phyloP scores from a whole-genome alignment of 2,113 vertebrate species.

The Cariama cristata region DNA sequence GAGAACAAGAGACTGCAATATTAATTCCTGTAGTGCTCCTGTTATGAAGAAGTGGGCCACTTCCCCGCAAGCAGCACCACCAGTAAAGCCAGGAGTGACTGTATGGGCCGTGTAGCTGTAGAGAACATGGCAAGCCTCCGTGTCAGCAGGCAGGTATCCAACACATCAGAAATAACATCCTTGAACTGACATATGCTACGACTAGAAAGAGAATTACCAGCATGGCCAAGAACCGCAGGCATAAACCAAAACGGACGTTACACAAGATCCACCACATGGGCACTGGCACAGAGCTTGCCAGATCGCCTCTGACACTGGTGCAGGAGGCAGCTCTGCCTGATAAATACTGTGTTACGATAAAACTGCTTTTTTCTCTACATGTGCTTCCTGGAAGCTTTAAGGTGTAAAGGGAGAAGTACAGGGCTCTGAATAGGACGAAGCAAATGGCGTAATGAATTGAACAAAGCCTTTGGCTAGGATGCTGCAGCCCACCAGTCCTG shows the following conservation, averaged over 20 bases:
- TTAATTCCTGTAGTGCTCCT: neutral
- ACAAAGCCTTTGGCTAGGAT: neutral
- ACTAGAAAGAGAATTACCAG: neutral
- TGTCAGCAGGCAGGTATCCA: neutral
- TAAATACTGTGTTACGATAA: neutral
- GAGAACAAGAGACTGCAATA: neutral
- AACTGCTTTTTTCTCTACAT: neutral
- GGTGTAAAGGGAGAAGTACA: neutral
- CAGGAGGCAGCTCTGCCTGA: neutral
- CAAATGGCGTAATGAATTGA: neutral
- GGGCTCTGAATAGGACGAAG: neutral
- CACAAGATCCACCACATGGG: neutral
- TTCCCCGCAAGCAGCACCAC: neutral
- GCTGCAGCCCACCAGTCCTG: neutral
- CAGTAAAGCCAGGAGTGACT: neutral
- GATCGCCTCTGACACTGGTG: neutral
- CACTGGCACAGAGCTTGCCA: neutral
- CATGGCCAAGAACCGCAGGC: neutral
- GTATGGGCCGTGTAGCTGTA: neutral
- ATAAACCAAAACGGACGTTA: neutral
- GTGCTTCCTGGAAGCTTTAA: neutral
- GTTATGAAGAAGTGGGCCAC: neutral
- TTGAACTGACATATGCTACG: conserved; percentile 2
- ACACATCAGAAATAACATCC: neutral
- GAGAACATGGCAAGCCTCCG: neutral